phyloP scores from a whole-genome alignment of 1,140 invertebrate genomes.

The Panagrolaimus sp. region DNA sequence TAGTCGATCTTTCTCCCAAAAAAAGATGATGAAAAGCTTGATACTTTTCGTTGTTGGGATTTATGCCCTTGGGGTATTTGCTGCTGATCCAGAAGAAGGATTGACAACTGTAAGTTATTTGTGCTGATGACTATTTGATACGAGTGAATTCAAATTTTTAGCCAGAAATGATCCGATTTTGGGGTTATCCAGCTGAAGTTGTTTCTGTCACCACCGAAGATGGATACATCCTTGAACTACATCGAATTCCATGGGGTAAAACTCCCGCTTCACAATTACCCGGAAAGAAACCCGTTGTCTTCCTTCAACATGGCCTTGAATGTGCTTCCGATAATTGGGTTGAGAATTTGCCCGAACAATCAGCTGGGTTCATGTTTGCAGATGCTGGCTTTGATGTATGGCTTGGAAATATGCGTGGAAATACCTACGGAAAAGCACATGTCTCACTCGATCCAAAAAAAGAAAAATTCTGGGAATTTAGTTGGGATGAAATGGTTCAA shows the following conservation, averaged over 20 bases:
- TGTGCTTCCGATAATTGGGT: conserved; percentile 67
- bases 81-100: conserved; percentile 37
- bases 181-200: conserved; percentile 67
- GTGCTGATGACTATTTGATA: neutral
- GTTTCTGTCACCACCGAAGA: conserved; percentile 68
- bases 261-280: conserved; percentile 52
- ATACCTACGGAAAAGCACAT: conserved; percentile 65
- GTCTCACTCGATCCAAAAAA: conserved; percentile 2
- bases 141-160: conserved; percentile 46
- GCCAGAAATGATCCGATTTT: conserved; percentile 43
- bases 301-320: conserved; percentile 70
- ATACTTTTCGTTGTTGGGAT: neutral
- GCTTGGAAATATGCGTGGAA: conserved; percentile 68
- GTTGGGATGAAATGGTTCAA: conserved; percentile 63
- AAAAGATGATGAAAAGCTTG: neutral
- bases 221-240: conserved; percentile 69
- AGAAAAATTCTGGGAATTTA: conserved; percentile 31
- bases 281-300: neutral
- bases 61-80: neutral
- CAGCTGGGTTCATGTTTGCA: conserved; percentile 62
- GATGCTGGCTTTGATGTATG: conserved; percentile 71
- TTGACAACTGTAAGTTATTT: conserved; percentile 34
- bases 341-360: conserved; percentile 24
- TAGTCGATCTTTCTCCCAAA: too few species aligned
- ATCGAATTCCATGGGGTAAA: conserved; percentile 65